A percentile compares a stretch with the other conserved stretches of the same genome.
phyloP scores from a whole-genome alignment of 2,113 vertebrate genomes.

The Conger conger region DNA sequence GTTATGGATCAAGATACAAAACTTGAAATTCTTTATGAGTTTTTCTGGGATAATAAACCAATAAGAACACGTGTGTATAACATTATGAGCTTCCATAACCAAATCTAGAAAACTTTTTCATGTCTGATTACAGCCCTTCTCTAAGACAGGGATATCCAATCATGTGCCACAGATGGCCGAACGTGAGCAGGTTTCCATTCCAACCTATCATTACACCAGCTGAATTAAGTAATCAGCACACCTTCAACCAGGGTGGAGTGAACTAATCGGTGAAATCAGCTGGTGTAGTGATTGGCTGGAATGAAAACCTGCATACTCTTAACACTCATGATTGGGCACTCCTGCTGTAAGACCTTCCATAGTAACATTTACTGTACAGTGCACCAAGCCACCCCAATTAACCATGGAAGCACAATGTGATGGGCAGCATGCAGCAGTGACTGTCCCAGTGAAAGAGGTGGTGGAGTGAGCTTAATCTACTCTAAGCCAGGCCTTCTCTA shows the following conservation, averaged over 20 bases:
- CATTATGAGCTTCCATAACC: not conserved
- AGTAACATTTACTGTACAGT: not conserved
- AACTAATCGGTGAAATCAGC: no score
- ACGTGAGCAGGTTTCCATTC: no score
- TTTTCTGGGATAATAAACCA: not conserved
- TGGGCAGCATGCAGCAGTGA: not conserved
- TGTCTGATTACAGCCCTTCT: not conserved
- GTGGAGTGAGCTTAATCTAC: not conserved
- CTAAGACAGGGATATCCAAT: not conserved
- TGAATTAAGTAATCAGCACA: no score
- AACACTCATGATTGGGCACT: no score
- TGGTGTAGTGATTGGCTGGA: no score
- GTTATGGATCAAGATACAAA: not conserved
- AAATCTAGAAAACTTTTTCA: not conserved
- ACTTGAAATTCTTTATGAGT: not conserved
- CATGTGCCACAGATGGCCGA: no score
- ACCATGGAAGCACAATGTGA: not conserved
- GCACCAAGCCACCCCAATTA: not conserved
- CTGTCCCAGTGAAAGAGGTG: not conserved
- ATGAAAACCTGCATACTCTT: no score
- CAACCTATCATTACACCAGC: no score
- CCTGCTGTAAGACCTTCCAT: no score
- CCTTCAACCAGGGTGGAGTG: no score
- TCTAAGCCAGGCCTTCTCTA: not conserved
- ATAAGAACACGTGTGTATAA: not conserved